Conservation (phyloP, 2,113 vertebrate genomes). For the Tinamus guttatus region DNA sequence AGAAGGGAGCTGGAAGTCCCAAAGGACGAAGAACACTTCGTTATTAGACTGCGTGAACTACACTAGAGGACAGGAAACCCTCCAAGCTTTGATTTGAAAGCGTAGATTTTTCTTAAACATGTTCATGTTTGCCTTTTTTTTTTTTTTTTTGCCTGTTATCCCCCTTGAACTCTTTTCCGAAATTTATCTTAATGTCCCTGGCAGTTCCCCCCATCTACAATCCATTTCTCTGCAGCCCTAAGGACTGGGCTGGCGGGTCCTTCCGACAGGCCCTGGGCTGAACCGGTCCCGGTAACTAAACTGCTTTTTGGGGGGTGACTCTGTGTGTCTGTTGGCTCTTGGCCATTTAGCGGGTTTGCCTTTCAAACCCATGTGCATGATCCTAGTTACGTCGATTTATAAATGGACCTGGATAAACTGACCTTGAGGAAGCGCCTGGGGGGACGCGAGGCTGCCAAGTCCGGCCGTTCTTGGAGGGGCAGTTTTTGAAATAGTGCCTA, state of each 20-base stretch:
- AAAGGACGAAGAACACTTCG: accelerated
- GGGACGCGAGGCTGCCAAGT: too few species aligned
- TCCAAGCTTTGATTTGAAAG: accelerated
- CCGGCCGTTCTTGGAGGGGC: background rate
- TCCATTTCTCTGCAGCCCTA: background rate
- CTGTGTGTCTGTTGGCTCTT: accelerated
- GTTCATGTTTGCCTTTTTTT: background rate
- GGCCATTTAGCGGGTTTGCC: accelerated
- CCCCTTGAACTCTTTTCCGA: background rate
- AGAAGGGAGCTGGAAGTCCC: accelerated
- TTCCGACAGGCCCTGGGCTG: accelerated
- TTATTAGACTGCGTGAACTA: accelerated
- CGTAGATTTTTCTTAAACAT: accelerated
- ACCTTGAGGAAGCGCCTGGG: too few species aligned
- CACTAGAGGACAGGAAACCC: background rate
- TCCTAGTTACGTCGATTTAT: accelerated
- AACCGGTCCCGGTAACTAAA: accelerated
- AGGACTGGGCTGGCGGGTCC: accelerated
- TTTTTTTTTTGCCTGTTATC: background rate
- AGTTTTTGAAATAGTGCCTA: background rate
- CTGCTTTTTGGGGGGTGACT: background rate
- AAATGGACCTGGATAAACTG: too few species aligned
- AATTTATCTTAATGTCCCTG: background rate
- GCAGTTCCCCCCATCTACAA: accelerated
- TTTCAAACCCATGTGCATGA: accelerated